Base-by-base conservation (phyloP, 2,797 vertebrate genomes). In the Staurois parvus region DNA sequence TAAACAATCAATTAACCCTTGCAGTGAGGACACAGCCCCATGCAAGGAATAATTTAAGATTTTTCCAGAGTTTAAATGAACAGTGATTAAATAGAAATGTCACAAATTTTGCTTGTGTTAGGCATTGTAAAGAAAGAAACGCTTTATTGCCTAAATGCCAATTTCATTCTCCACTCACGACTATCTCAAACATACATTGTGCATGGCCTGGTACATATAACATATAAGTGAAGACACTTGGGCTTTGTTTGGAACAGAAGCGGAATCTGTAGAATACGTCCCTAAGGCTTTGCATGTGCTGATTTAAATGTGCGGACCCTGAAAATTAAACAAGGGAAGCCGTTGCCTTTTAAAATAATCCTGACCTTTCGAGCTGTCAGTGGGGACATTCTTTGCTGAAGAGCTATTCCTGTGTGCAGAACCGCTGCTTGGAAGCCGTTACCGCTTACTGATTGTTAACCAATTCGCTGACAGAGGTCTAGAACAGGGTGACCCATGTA, bases 301-400 rank as follows among this genome's bases (percentile, higher is more conserved):
- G 70, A 74, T 79, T 83, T 79, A 79, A 75, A 78, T 67, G 42
- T n/a, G 30, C 12, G 28, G 45, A 19, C 32, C 17, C 52, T 79
- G 74, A 59, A 83, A 79, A 74, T 83, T 74, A 83, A 79, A 83
- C 79, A 29, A 21, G 66, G 29, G 69, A 73, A n/a, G 62, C 59
- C 42, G 62, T 40, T 74, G 30, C 34, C 12, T 74, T 84, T 90
- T 83, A 90, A 88, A 89, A 89, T 86, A 83, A 81, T 86, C 79
- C 88, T 85, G 79, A 85, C 86, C 81, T 90, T 89, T 87, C 37
- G 28, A 87, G 30, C 17, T 9, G 42, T 84, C 72, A 73, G 73
- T 81, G 83, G 76, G 81, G 75, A 76, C 85, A 77, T 88, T 88
- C 86, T 81, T 88, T 34, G 8, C 12, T 19, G 19, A 66, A 79